Conservation (phyloP, 92 coral and sea anemone species). For the Virgularia gustaviana region DNA sequence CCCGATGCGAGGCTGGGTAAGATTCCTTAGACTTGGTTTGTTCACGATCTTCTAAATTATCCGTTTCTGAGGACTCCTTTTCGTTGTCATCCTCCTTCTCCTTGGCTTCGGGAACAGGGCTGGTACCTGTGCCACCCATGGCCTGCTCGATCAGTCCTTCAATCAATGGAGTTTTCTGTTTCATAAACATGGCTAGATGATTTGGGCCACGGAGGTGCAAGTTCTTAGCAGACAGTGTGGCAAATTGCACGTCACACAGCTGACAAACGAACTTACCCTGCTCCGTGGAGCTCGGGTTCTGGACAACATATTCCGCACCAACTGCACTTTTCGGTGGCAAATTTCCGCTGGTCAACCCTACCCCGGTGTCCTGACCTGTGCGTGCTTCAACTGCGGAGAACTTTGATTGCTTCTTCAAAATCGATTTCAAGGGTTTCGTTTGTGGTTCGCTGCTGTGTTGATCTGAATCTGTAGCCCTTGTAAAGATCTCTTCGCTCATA, state of each 20-base stretch:
- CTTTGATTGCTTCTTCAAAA: slow-evolving; percentile 30
- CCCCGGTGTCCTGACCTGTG: neutral
- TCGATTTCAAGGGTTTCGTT: slow-evolving; percentile 20
- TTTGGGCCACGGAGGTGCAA: slow-evolving; percentile 85
- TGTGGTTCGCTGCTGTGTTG: neutral
- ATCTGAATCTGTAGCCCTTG: neutral
- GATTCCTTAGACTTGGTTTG: neutral
- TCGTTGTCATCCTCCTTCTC: slow-evolving; percentile 17
- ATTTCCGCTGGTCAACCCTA: slow-evolving; percentile 2
- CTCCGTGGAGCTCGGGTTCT: slow-evolving; percentile 52
- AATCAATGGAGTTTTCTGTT: slow-evolving; percentile 72
- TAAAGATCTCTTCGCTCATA: neutral
- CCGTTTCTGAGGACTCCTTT: neutral
- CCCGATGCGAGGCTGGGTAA: neutral
- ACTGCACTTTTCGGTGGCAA: slow-evolving; percentile 63
- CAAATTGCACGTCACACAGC: slow-evolving; percentile 78
- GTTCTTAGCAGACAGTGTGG: slow-evolving; percentile 81
- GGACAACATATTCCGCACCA: slow-evolving; percentile 82
- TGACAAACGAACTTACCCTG: slow-evolving; percentile 67
- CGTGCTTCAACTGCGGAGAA: slow-evolving; percentile 4
- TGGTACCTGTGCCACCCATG: slow-evolving; percentile 35
- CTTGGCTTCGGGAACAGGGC: slow-evolving; percentile 11
- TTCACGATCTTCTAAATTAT: slow-evolving; percentile 28
- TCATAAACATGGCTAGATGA: slow-evolving; percentile 84
- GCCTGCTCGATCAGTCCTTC: slow-evolving; percentile 49